Evolutionary conservation across 2,888 invertebrate species (phyloP), one percentile per base, ranked within the genome.

Genomic region (Aspidiotus destructor): DNA sequence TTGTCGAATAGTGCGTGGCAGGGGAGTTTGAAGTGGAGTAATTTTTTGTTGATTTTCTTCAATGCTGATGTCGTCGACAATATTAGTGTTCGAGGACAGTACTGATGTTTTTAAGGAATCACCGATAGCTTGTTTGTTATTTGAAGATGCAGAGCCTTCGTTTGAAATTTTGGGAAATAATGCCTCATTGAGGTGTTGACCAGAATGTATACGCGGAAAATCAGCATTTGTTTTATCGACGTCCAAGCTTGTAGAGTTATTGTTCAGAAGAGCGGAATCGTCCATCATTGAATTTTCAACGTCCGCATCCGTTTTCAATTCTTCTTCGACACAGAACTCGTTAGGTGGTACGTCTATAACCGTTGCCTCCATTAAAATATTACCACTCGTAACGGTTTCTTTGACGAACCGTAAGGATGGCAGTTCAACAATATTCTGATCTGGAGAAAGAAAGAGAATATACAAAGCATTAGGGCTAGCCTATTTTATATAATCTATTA

Each of bases 371-470:
- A 93, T 91, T 0, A 91, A 77, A 1, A 93, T 79, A 76, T 92
- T 91, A 7, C 92, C 91, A 0, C 91, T 89, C 9, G 87, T 89
- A 0, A 92, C 91, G 0, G 92, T 88, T 80, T 93, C 92, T 77
- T 92, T 92, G 0, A 89, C 86, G 77, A 93, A 93, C 71, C 92
- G 81, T 74, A 93, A 79, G 3, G 92, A 92, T 40, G 93, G 93
- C 16, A 93, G 78, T 76, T 92, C 92, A 1, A 92, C 86, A 3
- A 92, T 83, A 76, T 90, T 91, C 73, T 91, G 89, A 77, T 90
- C 91, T 75, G 83, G 79, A 63, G 75, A 71, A 71, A 53, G 41
- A 44, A 57, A n/a, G 7, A 42, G n/a, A n/a, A n/a, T n/a, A 28
- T 28, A 28, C 1, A 28, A 28, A 28, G 28, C 28, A 28, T 28